Base-by-base conservation (phyloP, 1,140 invertebrate genomes). In the Eubasilissa regina region DNA sequence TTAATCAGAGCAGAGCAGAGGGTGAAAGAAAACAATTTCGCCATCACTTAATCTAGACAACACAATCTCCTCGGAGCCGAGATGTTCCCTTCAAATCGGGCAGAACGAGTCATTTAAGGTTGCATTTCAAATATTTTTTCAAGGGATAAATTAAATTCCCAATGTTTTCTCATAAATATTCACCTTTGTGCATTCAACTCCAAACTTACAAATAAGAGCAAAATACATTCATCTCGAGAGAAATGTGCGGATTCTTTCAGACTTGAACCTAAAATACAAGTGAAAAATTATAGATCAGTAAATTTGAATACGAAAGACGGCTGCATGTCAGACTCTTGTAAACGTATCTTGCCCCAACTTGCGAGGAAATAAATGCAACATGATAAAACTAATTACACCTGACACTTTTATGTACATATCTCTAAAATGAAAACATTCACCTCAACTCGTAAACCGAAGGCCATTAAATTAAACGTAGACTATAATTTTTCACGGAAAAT, bases 1-100 rank as follows among this genome's bases (percentile, higher is more conserved):
- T 44, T 66, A 44, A 7, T 21, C 45, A 51, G 19, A 9, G 66
- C n/a, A 70, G 66, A 11, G 4, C 47, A 17, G 51, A 70, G 66
- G 66, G 66, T 51, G 15, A 70, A 44, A 51, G 66, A 70, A 70
- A 70, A 70, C 66, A 70, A 70, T 70, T 70, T 70, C 66, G 15
- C 66, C 45, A 35, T 70, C 21, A 47, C 66, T 70, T 70, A 70
- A 19, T 70, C 66, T 51, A 70, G 7, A 70, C 17, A 53, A 70
- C 25, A 10, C 45, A 45, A 51, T 70, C 66, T 0, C 15, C 66
- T 17, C 43, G 44, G 47, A 70, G 47, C 45, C 15, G 17, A 25
- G 66, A 48, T 17, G 0, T 70, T 25, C 45, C 47, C 35, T 25
- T 6, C 7, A 51, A 70, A 70, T 70, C 66, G 15, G 15, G 47